Percentiles rank a stretch among this genome's conserved stretches.
Conservation (phyloP, 2,797 vertebrate species). For the Pristis pectinata region DNA sequence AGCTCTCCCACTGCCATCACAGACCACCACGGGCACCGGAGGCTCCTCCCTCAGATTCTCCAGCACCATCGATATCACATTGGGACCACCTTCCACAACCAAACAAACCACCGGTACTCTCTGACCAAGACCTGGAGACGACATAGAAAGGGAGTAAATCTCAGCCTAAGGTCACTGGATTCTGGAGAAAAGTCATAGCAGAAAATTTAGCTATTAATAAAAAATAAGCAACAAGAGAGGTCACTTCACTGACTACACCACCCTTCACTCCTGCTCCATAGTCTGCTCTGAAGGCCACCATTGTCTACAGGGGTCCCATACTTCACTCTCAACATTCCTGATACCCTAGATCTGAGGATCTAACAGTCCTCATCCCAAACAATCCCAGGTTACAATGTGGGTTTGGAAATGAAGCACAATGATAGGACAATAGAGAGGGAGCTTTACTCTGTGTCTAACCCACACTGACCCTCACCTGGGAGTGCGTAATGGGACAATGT, state of each 20-base stretch:
- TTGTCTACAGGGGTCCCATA: too few species aligned
- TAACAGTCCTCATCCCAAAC: background rate
- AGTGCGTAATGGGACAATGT: background rate
- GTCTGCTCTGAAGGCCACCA: background rate
- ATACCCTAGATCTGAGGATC: background rate
- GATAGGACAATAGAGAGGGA: background rate
- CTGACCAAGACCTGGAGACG: conserved; percentile 80
- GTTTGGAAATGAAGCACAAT: background rate
- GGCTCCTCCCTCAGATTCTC: conserved; percentile 90
- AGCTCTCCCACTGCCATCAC: conserved; percentile 88
- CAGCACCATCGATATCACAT: conserved; percentile 84
- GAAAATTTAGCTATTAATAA: background rate
- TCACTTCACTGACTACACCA: background rate
- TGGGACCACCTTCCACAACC: conserved; percentile 93
- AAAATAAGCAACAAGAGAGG: too few species aligned
- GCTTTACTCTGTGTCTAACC: background rate
- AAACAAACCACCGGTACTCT: conserved; percentile 91
- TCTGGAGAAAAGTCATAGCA: background rate
- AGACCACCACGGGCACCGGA: conserved; percentile 89
- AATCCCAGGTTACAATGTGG: background rate
- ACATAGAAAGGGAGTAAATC: conserved; percentile 6
- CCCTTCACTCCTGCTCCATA: background rate
- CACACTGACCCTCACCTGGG: background rate
- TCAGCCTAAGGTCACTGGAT: background rate
- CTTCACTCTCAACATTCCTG: background rate